Percentiles rank a stretch among this genome's conserved stretches.
These are phyloP conservation scores for Epinephelus cyanopodus DNA, from an alignment of 2,113 vertebrate genomes.

Conservation along the genomic window DNA sequence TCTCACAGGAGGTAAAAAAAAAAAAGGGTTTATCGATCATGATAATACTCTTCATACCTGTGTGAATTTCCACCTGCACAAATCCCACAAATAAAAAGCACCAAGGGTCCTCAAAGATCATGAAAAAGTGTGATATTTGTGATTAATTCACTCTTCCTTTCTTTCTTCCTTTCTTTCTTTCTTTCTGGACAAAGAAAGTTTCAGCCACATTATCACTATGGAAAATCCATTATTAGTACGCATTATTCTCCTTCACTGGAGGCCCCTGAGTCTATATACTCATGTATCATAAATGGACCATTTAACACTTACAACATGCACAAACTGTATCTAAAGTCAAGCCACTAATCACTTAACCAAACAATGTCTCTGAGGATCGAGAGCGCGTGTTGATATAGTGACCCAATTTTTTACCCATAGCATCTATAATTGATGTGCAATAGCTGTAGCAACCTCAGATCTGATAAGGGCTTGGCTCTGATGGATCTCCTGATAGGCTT, in stretches of 20 bases:
- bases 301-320: slow-evolving; percentile 57
- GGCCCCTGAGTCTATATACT: slow-evolving; percentile 17
- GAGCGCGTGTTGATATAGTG: slow-evolving; percentile 63
- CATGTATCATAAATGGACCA: slow-evolving; percentile 60
- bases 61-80: slow-evolving; percentile 36
- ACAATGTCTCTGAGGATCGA: slow-evolving; percentile 65
- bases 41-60: slow-evolving; percentile 46
- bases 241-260: slow-evolving; percentile 36
- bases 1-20: slow-evolving; percentile 32
- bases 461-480: slow-evolving; percentile 76
- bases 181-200: slow-evolving; percentile 41
- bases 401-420: slow-evolving; percentile 66
- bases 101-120: neutral
- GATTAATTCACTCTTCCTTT: slow-evolving; percentile 42
- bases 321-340: slow-evolving; percentile 63
- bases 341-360: slow-evolving; percentile 70
- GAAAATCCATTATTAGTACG: slow-evolving; percentile 39
- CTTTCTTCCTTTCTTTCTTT: no score
- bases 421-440: slow-evolving; percentile 79
- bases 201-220: slow-evolving; percentile 31
- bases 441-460: slow-evolving; percentile 65
- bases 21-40: slow-evolving; percentile 59
- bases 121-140: neutral
- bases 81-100: slow-evolving; percentile 5
- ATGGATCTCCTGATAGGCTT: slow-evolving; percentile 76